Percentiles rank a stretch among this genome's conserved stretches.
phyloP scores from a whole-genome alignment of 2,888 invertebrate genomes.

The Zygaena filipendulae region DNA sequence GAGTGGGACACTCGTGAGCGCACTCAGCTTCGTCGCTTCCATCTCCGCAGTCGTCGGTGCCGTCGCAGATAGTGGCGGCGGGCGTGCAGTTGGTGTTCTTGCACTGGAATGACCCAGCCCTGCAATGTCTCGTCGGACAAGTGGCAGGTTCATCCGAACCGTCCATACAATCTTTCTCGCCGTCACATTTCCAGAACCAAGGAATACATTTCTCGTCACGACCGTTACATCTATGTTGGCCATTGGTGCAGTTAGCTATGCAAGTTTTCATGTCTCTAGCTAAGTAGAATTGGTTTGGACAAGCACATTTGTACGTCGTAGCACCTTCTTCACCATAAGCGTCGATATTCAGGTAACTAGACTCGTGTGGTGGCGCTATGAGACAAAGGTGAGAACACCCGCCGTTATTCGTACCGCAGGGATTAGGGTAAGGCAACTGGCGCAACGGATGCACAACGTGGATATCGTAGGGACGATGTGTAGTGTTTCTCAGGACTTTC shows the following conservation, averaged over 20 bases:
- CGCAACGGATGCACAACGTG: constrained; percentile 91
- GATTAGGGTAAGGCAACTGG: constrained; percentile 87
- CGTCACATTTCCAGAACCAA: constrained; percentile 79
- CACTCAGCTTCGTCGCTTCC: constrained; percentile 89
- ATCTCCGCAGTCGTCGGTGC: constrained; percentile 92
- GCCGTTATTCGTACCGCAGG: constrained; percentile 92
- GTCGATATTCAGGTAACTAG: constrained; percentile 80
- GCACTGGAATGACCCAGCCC: constrained; percentile 94
- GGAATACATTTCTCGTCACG: constrained; percentile 72
- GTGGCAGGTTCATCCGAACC: constrained; percentile 89
- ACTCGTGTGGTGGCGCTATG: constrained; percentile 83
- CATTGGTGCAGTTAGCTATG: constrained; percentile 92
- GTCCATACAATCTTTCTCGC: constrained; percentile 92
- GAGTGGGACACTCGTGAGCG: constrained; percentile 83
- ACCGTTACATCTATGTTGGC: constrained; percentile 80
- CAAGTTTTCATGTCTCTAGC: constrained; percentile 87
- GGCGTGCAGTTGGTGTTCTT: constrained; percentile 93
- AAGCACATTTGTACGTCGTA: constrained; percentile 86
- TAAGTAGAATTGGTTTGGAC: constrained; percentile 94
- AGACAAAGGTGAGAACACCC: constrained; percentile 97
- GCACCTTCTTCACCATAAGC: constrained; percentile 85
- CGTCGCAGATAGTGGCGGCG: constrained; percentile 93
- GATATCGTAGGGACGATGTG: constrained; percentile 94
- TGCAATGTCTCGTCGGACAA: constrained; percentile 87
- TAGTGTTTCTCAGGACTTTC: constrained; percentile 84